These are phyloP conservation scores for Eutrigla gurnardus DNA, from an alignment of 2,797 vertebrate genomes.

Conservation along the genomic window DNA sequence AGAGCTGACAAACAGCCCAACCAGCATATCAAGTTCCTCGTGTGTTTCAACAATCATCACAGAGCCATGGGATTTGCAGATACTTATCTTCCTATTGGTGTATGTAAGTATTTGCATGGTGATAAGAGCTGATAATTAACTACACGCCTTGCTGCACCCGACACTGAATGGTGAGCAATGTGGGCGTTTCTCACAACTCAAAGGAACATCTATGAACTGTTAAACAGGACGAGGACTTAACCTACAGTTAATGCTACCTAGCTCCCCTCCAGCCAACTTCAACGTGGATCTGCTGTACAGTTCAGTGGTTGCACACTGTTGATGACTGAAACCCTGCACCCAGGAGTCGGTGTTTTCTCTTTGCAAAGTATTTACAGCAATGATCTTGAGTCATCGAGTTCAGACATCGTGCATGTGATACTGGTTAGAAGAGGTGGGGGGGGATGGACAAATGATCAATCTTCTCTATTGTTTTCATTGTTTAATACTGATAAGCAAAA, in stretches of 20 bases:
- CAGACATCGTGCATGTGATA: not conserved
- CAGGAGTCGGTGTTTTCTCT: too few relatives aligned
- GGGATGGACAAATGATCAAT: not conserved
- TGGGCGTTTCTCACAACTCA: slow-evolving; percentile 12
- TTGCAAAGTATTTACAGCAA: too few relatives aligned
- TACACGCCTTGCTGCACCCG: not conserved
- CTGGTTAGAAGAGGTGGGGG: not conserved
- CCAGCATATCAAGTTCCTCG: not conserved
- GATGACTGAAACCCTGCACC: too few relatives aligned
- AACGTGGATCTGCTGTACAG: too few relatives aligned
- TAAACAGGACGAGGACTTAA: too few relatives aligned
- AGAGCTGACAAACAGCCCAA: slow-evolving; percentile 2
- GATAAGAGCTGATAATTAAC: slow-evolving; percentile 6
- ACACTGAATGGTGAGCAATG: slow-evolving; percentile 4
- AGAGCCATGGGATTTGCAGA: not conserved
- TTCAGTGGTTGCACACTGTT: too few relatives aligned
- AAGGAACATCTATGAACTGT: too few relatives aligned
- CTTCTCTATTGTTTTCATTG: not conserved
- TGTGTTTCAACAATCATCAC: not conserved
- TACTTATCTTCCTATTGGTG: slow-evolving; percentile 11
- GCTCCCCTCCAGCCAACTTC: too few relatives aligned
- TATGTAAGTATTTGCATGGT: slow-evolving; percentile 23
- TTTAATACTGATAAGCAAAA: slow-evolving; percentile 25
- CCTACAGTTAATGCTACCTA: too few relatives aligned
- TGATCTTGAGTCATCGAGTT: not conserved